Evolutionary conservation across 2,797 vertebrate genomes (phyloP).

Genomic region (Tamandua tetradactyla): DNA sequence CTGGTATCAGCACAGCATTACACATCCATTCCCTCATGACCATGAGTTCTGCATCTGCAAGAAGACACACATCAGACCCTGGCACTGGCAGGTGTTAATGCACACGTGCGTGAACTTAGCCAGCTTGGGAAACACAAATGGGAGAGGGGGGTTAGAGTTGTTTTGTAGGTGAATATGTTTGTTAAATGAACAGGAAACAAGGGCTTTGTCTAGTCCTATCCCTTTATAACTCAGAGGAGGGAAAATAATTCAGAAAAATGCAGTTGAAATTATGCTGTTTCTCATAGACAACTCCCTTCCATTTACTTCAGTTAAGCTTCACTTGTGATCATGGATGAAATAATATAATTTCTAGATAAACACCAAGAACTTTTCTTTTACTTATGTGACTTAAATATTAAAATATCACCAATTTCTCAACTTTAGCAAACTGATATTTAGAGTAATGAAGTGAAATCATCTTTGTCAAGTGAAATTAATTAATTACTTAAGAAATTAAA

Average conservation of each 20-base stretch:
- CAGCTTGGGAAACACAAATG: neutral
- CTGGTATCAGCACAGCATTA: slow-evolving; percentile 80
- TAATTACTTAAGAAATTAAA: slow-evolving; percentile 49
- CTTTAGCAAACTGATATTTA: neutral
- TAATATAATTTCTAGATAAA: slow-evolving; percentile 4
- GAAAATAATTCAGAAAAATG: neutral
- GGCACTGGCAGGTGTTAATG: slow-evolving; percentile 43
- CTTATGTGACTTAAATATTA: neutral
- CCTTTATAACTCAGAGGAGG: neutral
- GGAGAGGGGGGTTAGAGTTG: neutral
- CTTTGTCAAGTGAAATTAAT: slow-evolving; percentile 11
- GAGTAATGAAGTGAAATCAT: slow-evolving; percentile 38
- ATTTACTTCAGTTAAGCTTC: neutral
- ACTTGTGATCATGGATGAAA: neutral
- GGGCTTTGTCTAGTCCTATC: neutral
- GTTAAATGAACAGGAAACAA: slow-evolving; percentile 35
- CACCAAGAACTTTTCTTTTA: neutral
- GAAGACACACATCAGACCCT: slow-evolving; percentile 64
- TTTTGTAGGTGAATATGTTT: neutral
- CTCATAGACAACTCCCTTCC: neutral
- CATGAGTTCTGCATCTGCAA: neutral
- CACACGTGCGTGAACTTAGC: neutral
- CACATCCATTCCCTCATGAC: slow-evolving; percentile 79
- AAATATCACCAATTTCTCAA: slow-evolving; percentile 21
- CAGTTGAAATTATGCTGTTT: neutral